phyloP scores from a whole-genome alignment of 1,140 invertebrate genomes.

The Hormaphis cornu region DNA sequence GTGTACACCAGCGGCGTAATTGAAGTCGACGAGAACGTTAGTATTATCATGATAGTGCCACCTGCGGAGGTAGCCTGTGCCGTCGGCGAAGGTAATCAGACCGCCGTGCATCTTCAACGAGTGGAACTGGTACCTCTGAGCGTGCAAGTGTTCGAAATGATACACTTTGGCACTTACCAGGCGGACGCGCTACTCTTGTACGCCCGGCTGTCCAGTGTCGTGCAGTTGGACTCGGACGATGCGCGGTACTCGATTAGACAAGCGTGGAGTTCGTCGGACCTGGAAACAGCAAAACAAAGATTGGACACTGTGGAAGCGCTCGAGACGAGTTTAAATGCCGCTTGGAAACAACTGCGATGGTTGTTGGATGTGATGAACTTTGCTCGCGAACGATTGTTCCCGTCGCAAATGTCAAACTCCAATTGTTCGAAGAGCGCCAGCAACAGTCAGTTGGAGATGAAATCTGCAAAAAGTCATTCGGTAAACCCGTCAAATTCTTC shows the following conservation, averaged over 20 bases:
- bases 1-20: constrained; percentile 87
- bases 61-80: constrained; percentile 81
- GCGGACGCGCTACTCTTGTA: constrained; percentile 77
- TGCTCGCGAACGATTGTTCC: constrained; percentile 64
- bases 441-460: constrained; percentile 21
- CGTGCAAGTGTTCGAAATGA: constrained; percentile 60
- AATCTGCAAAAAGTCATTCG: constrained; percentile 10
- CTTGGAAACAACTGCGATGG: constrained; percentile 91
- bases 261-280: constrained; percentile 82
- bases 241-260: constrained; percentile 63
- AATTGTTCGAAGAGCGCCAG: constrained; percentile 22
- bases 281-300: constrained; percentile 74
- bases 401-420: constrained; percentile 40
- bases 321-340: constrained; percentile 65
- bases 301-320: constrained; percentile 70
- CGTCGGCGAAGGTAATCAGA: constrained; percentile 63
- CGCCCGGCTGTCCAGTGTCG: constrained; percentile 77
- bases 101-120: constrained; percentile 66
- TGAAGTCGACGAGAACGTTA: constrained; percentile 76
- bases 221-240: constrained; percentile 83
- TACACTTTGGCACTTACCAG: constrained; percentile 80
- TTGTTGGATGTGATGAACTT: constrained; percentile 88
- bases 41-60: constrained; percentile 81
- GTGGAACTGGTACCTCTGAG: constrained; percentile 74
- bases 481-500: background rate